phyloP scores from a whole-genome alignment of 2,797 vertebrate species.

The Petrocephalus schoutedeni region DNA sequence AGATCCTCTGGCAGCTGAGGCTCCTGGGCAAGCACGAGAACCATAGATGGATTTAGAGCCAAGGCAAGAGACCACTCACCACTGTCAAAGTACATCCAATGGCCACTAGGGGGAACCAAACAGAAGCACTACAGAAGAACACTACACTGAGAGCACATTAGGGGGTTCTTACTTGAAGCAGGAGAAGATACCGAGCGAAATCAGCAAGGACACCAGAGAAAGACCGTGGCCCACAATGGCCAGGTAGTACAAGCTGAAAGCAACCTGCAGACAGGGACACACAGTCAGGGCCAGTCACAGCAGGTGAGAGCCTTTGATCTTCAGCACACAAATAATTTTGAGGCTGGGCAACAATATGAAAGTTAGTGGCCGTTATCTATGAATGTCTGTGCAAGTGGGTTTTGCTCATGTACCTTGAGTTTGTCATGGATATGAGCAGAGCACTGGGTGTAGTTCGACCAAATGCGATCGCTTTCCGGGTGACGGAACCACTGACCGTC shows the following conservation, averaged over 20 bases:
- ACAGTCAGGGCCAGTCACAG: neutral
- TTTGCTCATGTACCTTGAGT: conserved; percentile 44
- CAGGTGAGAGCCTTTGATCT: neutral
- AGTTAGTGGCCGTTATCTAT: neutral
- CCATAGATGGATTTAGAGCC: neutral
- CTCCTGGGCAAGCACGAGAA: conserved; percentile 45
- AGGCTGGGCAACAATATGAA: neutral
- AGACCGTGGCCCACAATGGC: conserved; percentile 63
- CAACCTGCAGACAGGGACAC: conserved; percentile 46
- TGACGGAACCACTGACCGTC: conserved; percentile 71
- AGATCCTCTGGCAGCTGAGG: conserved; percentile 73
- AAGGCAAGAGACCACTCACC: neutral
- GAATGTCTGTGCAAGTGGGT: neutral
- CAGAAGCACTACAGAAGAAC: too few species aligned
- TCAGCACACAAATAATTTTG: neutral
- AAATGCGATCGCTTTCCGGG: conserved; percentile 64
- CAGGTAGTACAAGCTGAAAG: conserved; percentile 59
- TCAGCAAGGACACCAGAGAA: conserved; percentile 65
- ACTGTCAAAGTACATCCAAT: neutral
- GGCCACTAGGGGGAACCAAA: neutral
- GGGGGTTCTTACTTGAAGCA: conserved; percentile 65
- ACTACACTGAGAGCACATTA: neutral
- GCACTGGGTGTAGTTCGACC: conserved; percentile 72
- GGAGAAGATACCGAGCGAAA: conserved; percentile 71
- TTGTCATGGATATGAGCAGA: conserved; percentile 49